Conservation (phyloP, 2,113 vertebrate genomes). For the Tympanuchus pallidicinctus region DNA sequence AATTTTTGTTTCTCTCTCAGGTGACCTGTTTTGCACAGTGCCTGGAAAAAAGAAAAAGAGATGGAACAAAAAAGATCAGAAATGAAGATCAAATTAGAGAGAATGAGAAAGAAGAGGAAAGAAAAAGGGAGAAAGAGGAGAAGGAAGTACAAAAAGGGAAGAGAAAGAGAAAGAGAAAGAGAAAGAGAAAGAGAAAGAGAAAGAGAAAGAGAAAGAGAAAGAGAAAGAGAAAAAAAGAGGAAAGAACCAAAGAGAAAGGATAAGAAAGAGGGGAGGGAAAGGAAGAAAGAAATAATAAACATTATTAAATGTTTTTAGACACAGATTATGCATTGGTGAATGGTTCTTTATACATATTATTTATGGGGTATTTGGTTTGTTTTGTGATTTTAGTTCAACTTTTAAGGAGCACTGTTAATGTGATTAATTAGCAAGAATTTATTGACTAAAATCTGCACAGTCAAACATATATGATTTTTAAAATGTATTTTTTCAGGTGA, state of each 20-base stretch:
- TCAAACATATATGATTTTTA: conserved; percentile 82
- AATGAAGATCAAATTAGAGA: no score
- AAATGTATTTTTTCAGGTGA: conserved; percentile 87
- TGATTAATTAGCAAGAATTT: conserved; percentile 85
- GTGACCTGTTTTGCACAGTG: neutral
- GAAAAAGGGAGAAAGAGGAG: accelerated
- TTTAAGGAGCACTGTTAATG: conserved; percentile 80
- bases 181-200: neutral
- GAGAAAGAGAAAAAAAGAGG: accelerated
- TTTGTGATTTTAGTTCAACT: conserved; percentile 82
- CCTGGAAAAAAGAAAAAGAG: neutral
- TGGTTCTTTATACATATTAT: conserved; percentile 77
- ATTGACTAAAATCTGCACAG: conserved; percentile 80
- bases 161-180: accelerated
- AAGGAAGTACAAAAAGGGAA: accelerated
- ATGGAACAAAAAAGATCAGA: neutral
- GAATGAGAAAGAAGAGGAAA: neutral
- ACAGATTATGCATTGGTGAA: conserved; percentile 66
- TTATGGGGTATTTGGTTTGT: conserved; percentile 80
- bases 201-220: accelerated
- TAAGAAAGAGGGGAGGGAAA: neutral
- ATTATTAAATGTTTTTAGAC: conserved; percentile 64
- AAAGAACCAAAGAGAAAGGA: accelerated
- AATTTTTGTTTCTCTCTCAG: neutral
- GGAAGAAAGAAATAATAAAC: neutral